phyloP scores from a whole-genome alignment of 2,797 vertebrate genomes.

The Buphagus erythrorhynchus region DNA sequence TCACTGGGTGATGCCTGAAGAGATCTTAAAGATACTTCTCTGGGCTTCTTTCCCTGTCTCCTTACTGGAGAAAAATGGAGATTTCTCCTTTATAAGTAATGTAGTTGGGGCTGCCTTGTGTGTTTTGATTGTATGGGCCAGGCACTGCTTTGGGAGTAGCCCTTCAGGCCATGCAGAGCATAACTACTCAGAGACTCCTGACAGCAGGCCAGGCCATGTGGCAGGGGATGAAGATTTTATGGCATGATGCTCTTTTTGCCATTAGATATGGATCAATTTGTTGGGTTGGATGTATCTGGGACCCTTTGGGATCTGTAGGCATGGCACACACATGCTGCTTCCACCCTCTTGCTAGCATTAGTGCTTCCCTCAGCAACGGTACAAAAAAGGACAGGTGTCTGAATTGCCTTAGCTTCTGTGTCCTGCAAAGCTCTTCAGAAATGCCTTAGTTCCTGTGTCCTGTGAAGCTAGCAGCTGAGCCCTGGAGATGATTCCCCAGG shows the following conservation, averaged over 20 bases:
- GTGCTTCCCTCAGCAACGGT: background rate
- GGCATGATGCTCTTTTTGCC: background rate
- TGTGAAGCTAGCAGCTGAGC: background rate
- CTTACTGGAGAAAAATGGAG: background rate
- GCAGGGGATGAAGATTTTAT: background rate
- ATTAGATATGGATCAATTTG: background rate
- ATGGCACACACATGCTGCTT: background rate
- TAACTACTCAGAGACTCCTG: background rate
- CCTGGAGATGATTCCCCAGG: background rate
- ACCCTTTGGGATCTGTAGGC: background rate
- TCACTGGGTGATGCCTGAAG: background rate
- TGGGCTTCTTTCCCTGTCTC: background rate
- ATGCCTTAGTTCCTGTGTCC: slow-evolving; percentile 11
- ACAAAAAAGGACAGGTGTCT: background rate
- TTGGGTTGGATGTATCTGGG: background rate
- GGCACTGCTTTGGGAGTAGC: background rate
- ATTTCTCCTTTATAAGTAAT: background rate
- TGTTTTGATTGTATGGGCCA: accelerated
- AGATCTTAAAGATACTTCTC: background rate
- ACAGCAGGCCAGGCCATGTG: background rate
- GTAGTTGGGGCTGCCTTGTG: background rate
- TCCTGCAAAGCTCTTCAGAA: background rate
- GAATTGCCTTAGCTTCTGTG: background rate
- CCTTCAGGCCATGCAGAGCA: background rate
- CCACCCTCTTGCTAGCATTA: background rate